Percentiles rank a stretch among this genome's conserved stretches.
These are phyloP conservation scores for Apodemus agrarius DNA, from an alignment of 2,797 vertebrate genomes.

Conservation along the genomic window DNA sequence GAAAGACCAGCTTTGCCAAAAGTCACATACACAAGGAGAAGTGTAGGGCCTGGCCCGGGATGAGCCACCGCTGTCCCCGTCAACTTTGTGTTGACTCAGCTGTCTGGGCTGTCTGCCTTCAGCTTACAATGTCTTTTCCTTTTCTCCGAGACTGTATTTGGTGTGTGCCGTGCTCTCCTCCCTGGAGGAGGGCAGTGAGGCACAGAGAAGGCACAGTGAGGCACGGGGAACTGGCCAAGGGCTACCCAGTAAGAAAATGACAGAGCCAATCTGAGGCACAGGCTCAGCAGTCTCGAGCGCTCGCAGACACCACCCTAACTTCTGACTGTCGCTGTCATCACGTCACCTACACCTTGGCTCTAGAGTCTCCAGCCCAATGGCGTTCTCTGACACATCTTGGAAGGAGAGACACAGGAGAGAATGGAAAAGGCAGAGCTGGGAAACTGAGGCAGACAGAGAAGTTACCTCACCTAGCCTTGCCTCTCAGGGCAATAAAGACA, in stretches of 20 bases:
- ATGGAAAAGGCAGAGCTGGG: background rate
- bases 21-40: background rate
- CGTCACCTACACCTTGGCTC: background rate
- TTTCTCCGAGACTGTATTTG: fast-evolving
- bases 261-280: background rate
- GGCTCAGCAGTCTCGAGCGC: background rate
- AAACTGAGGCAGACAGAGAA: constrained; percentile 18
- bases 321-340: background rate
- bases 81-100: background rate
- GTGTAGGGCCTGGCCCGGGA: background rate
- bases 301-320: background rate
- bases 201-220: background rate
- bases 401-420: background rate
- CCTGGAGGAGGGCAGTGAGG: background rate
- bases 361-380: background rate
- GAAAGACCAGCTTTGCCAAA: background rate
- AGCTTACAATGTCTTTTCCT: background rate
- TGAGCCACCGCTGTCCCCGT: fast-evolving
- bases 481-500: background rate
- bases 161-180: background rate
- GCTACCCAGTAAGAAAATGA: background rate
- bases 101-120: background rate
- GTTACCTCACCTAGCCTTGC: background rate
- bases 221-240: background rate
- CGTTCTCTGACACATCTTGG: background rate